These are phyloP conservation scores for Amblyopsis hoosieri DNA, from an alignment of 2,797 vertebrate genomes.

Conservation along the genomic window DNA sequence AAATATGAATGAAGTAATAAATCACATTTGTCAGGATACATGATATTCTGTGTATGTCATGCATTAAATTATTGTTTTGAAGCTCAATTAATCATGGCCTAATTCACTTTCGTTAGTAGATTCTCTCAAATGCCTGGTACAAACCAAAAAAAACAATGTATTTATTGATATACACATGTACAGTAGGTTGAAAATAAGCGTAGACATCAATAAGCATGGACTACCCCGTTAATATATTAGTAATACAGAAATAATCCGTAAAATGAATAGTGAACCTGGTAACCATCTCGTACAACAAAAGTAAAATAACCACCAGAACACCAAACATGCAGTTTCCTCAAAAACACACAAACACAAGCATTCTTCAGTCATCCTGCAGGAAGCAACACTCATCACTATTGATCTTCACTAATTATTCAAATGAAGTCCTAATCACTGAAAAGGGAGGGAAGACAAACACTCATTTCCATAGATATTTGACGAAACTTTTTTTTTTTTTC, in stretches of 20 bases:
- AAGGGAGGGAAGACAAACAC: conserved; percentile 77
- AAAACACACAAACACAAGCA: conserved; percentile 35
- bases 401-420: conserved; percentile 79
- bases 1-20: too few relatives aligned
- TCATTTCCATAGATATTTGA: conserved; percentile 79
- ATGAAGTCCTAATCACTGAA: conserved; percentile 80
- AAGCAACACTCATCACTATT: conserved; percentile 72
- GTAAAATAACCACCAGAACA: conserved; percentile 10
- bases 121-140: too few relatives aligned
- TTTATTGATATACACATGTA: background rate
- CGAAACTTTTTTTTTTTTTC: conserved; percentile 48
- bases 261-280: background rate
- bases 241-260: background rate
- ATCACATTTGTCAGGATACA: too few relatives aligned
- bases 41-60: too few relatives aligned
- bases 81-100: too few relatives aligned
- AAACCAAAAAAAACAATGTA: too few relatives aligned
- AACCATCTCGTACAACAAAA: conserved; percentile 19
- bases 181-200: too few relatives aligned
- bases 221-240: background rate
- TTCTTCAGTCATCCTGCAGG: conserved; percentile 45
- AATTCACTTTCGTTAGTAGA: too few relatives aligned
- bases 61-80: too few relatives aligned
- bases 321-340: conserved; percentile 21
- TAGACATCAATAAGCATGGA: background rate